Evolutionary conservation across 2,797 vertebrate genomes (phyloP).

Genomic region (Pelobates cultripes): DNA sequence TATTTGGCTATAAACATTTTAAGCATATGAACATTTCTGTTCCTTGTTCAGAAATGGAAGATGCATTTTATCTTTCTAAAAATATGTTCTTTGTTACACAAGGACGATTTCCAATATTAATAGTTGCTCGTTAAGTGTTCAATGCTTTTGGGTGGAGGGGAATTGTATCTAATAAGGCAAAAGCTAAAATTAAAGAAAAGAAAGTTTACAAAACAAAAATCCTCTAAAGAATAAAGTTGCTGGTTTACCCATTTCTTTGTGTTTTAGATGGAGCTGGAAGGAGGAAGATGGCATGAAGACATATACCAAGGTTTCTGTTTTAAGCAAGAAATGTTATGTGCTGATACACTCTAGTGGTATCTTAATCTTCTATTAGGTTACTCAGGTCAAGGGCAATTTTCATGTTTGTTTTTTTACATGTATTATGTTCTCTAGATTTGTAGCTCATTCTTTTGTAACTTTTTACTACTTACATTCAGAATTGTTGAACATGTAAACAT

Average conservation of each 20-base stretch:
- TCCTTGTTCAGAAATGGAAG: background rate
- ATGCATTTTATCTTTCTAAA: background rate
- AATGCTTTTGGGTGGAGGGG: background rate
- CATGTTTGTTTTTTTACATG: too few species aligned
- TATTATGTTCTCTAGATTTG: too few species aligned
- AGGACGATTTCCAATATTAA: background rate
- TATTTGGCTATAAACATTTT: background rate
- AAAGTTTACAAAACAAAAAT: background rate
- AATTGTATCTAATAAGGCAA: background rate
- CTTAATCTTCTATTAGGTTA: too few species aligned
- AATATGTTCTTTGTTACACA: background rate
- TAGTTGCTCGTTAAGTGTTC: background rate
- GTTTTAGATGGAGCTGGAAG: conserved; percentile 87
- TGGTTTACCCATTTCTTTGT: conserved; percentile 90
- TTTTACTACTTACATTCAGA: too few species aligned
- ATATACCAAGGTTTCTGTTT: conserved; percentile 86
- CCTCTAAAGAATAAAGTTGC: conserved; percentile 77
- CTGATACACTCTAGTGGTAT: too few species aligned
- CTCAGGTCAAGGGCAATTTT: too few species aligned
- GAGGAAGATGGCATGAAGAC: conserved; percentile 84
- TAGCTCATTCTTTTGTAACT: too few species aligned
- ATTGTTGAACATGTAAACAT: too few species aligned
- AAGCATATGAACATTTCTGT: background rate
- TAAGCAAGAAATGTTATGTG: background rate
- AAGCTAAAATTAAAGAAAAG: background rate